Base-by-base conservation (phyloP, 30 jellyfish, hydroid and myxozoan species). In the Rhopilema esculentum region DNA sequence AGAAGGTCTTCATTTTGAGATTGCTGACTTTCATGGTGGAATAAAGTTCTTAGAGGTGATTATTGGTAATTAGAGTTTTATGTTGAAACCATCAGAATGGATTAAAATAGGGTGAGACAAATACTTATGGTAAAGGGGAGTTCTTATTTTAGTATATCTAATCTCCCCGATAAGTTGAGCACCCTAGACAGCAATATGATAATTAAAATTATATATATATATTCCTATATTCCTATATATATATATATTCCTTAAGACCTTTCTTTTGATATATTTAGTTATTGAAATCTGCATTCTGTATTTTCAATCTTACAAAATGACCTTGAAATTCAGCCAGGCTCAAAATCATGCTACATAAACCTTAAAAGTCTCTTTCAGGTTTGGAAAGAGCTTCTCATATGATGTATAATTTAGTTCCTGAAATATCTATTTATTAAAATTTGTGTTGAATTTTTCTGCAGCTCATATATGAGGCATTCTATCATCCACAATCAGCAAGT, bases 401-500 rank as follows among this genome's bases (percentile, higher is more conserved):
- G 27, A 63, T 63, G 30, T 19, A 19, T 24, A 19, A 63, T 19
- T n/a, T n/a, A 24, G 27, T 63, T n/a, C 30, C 30, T 63, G 29
- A 19, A 63, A n/a, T 63, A n/a, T 19, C 30, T 19, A 19, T 63
- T 63, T 24, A 63, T 63, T 63, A 63, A 63, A n/a, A 63, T n/a
- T 63, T 19, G 30, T 63, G 27, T 63, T 19, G 27, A 19, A 19
- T 63, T 72, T 72, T 26, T 72, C 31, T 40, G 24, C 68, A 72
- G 84, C 84, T 72, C 84, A 72, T 72, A 15, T 72, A 28, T 26
- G 68, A 30, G 66, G 26, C 66, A 28, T 72, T 72, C 68, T 72
- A 72, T 72, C 66, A 72, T 23, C 68, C 84, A 32, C 68, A 30
- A 72, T 30, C 84, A 16, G 66, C 84, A 28, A 40, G 84, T 72